Evolutionary conservation across 1,140 invertebrate species (phyloP).

Genomic region (Drosophila leontia): DNA sequence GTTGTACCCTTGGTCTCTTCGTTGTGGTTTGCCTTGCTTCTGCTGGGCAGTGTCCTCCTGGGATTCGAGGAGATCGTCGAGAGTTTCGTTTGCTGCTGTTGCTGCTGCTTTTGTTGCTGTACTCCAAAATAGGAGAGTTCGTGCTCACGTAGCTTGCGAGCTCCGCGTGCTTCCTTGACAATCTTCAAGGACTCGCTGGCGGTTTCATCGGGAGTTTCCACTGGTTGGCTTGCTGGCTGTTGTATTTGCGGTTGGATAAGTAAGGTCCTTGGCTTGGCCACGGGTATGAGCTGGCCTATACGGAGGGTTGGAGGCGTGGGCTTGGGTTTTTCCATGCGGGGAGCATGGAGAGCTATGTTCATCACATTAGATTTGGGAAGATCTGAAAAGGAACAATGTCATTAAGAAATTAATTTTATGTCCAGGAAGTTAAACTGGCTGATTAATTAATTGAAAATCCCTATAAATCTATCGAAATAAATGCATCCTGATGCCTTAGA

Average conservation of each 20-base stretch:
- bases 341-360: conserved; percentile 81
- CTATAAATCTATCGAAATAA: neutral
- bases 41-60: conserved; percentile 64
- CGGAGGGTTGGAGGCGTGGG: conserved; percentile 51
- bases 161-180: conserved; percentile 80
- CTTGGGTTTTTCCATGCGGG: conserved; percentile 57
- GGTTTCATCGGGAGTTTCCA: conserved; percentile 56
- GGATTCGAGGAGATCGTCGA: conserved; percentile 46
- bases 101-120: conserved; percentile 46
- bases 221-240: conserved; percentile 10
- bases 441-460: neutral
- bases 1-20: conserved; percentile 34
- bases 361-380: conserved; percentile 82
- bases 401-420: neutral
- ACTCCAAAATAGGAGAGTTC: conserved; percentile 85
- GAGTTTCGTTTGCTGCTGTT: conserved; percentile 32
- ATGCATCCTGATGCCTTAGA: neutral
- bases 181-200: conserved; percentile 73
- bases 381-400: conserved; percentile 45
- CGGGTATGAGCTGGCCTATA: conserved; percentile 65
- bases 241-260: conserved; percentile 60
- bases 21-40: conserved; percentile 53
- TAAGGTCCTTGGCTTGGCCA: conserved; percentile 75
- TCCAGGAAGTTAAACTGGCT: too few species aligned
- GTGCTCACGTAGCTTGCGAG: conserved; percentile 84